Conservation (phyloP, 1,140 invertebrate genomes). For the Cyclargus thomasi region DNA sequence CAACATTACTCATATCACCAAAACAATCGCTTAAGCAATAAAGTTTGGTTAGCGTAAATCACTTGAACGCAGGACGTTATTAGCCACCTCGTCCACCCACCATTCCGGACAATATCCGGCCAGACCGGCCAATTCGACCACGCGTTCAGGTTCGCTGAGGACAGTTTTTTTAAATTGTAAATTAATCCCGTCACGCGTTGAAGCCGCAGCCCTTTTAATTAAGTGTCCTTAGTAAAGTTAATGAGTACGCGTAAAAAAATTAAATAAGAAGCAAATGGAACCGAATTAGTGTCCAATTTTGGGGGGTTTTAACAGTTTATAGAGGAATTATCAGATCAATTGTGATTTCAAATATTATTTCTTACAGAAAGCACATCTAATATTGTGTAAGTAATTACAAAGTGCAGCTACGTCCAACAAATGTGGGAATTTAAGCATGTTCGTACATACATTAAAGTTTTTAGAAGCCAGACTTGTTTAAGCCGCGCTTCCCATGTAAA, state of each 20-base stretch:
- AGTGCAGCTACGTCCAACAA: neutral
- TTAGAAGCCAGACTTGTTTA: neutral
- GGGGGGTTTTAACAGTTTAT: no score
- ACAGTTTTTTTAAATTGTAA: neutral
- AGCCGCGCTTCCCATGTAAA: neutral
- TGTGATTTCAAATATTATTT: no score
- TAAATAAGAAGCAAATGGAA: no score
- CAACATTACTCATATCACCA: neutral
- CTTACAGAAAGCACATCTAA: no score
- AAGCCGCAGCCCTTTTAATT: neutral
- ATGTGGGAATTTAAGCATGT: neutral
- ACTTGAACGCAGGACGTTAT: neutral
- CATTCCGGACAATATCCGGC: constrained; percentile 31
- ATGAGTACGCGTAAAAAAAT: neutral
- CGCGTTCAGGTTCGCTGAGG: constrained; percentile 6
- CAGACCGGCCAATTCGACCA: neutral
- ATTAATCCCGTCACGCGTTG: neutral
- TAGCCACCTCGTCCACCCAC: constrained; percentile 19
- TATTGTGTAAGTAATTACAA: neutral
- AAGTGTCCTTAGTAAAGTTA: neutral
- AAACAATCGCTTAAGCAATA: constrained; percentile 8
- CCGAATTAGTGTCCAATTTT: no score
- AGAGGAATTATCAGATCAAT: no score
- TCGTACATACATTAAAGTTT: constrained; percentile 8
- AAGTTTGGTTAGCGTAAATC: constrained; percentile 11